Evolutionary conservation across 2,113 vertebrate genomes (phyloP).

Genomic region (Chaetodon trifascialis): DNA sequence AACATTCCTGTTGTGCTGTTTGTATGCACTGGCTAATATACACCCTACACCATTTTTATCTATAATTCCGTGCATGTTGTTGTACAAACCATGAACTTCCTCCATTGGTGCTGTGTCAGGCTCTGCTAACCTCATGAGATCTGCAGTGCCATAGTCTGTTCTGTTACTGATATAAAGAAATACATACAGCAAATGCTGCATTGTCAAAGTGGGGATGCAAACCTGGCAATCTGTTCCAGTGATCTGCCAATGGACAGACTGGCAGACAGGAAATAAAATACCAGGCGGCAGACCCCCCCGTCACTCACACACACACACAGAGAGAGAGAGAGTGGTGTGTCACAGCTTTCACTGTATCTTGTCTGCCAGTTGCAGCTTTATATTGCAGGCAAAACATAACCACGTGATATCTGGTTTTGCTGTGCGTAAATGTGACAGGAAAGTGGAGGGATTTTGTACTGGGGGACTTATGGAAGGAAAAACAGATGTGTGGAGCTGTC

Average conservation of each 20-base stretch:
- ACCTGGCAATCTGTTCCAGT: slow-evolving; percentile 74
- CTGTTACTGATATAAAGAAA: slow-evolving; percentile 66
- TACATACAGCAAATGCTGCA: slow-evolving; percentile 64
- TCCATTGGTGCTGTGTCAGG: slow-evolving; percentile 15
- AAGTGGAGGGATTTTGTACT: background rate
- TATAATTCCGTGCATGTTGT: background rate
- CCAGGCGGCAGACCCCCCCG: slow-evolving; percentile 25
- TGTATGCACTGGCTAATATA: background rate
- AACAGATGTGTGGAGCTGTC: background rate
- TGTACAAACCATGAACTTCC: slow-evolving; percentile 21
- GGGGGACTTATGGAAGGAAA: slow-evolving; percentile 1
- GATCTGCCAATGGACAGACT: slow-evolving; percentile 65
- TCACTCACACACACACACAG: slow-evolving; percentile 5
- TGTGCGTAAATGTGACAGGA: background rate
- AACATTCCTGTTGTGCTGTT: background rate
- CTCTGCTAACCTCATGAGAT: slow-evolving; percentile 38
- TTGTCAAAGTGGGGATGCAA: slow-evolving; percentile 60
- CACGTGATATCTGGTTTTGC: background rate
- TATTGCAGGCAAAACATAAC: background rate
- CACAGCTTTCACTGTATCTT: background rate
- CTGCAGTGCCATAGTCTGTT: slow-evolving; percentile 40
- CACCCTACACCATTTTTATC: background rate
- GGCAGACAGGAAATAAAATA: slow-evolving; percentile 69
- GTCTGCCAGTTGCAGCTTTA: slow-evolving; percentile 7
- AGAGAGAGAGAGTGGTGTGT: no score